These are phyloP conservation scores for Drosophila sturtevanti DNA, from an alignment of 1,140 invertebrate species.

Conservation along the genomic window DNA sequence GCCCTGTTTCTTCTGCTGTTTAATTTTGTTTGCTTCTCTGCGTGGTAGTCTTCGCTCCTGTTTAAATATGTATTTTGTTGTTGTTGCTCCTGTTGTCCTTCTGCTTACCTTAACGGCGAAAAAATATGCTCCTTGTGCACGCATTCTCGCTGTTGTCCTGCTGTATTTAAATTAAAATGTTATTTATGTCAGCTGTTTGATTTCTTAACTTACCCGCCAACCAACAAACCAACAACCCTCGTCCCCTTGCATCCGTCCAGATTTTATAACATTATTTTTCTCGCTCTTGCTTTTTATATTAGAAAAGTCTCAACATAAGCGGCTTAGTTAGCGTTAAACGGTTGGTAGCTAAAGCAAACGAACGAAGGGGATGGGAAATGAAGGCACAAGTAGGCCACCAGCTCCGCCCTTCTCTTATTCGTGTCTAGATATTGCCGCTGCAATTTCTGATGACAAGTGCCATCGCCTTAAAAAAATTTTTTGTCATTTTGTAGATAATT, in stretches of 20 bases:
- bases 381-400: background rate
- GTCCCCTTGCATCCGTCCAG: conserved; percentile 5
- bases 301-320: conserved; percentile 64
- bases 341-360: conserved; percentile 43
- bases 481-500: no score
- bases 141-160: conserved; percentile 63
- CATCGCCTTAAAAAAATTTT: background rate
- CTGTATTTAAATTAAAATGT: conserved; percentile 81
- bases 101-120: conserved; percentile 76
- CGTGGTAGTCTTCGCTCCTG: conserved; percentile 52
- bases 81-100: conserved; percentile 40
- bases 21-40: conserved; percentile 76
- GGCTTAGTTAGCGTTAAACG: conserved; percentile 78
- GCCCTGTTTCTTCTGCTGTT: conserved; percentile 58
- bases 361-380: background rate
- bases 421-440: background rate
- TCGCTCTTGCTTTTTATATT: conserved; percentile 53
- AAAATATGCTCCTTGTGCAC: conserved; percentile 58
- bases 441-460: background rate
- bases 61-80: conserved; percentile 75
- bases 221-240: conserved; percentile 2
- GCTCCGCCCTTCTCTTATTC: background rate
- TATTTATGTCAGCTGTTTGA: conserved; percentile 81
- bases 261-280: conserved; percentile 14
- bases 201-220: conserved; percentile 68